These are phyloP conservation scores for Pollenia angustigena DNA, from an alignment of 2,888 invertebrate genomes.

Conservation along the genomic window DNA sequence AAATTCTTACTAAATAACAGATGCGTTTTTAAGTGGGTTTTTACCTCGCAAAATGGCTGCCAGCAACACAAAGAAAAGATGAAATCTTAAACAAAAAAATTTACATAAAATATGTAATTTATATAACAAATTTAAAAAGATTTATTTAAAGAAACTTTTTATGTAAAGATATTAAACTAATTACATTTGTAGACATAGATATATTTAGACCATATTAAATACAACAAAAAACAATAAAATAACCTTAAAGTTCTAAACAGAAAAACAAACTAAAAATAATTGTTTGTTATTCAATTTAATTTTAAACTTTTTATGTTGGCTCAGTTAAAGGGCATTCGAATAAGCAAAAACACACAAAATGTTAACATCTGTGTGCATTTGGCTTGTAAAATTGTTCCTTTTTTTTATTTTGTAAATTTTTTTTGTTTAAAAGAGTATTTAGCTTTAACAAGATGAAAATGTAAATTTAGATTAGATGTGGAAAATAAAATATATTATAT, in stretches of 20 bases:
- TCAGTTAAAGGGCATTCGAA: background rate
- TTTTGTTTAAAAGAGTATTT: slow-evolving; percentile 11
- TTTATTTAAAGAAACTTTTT: too few relatives aligned
- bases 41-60: background rate
- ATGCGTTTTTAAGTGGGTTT: background rate
- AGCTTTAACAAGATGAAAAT: slow-evolving; percentile 27
- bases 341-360: background rate
- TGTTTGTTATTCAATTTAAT: slow-evolving; percentile 16
- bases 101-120: slow-evolving; percentile 9
- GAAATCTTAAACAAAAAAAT: background rate
- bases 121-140: background rate
- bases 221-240: background rate
- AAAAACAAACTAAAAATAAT: background rate
- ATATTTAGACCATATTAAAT: background rate
- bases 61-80: background rate
- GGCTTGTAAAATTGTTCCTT: background rate
- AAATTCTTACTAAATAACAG: slow-evolving; percentile 14
- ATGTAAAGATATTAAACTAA: slow-evolving; percentile 8
- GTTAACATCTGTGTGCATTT: slow-evolving; percentile 1
- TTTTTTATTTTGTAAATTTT: background rate
- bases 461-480: slow-evolving; percentile 26
- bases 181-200: background rate
- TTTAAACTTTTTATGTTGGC: background rate
- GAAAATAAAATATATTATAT: slow-evolving; percentile 6
- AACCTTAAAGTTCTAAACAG: background rate